Evolutionary conservation across 2,113 vertebrate species (phyloP), one percentile per base, ranked within the genome.

Genomic region (Mustela lutreola): DNA sequence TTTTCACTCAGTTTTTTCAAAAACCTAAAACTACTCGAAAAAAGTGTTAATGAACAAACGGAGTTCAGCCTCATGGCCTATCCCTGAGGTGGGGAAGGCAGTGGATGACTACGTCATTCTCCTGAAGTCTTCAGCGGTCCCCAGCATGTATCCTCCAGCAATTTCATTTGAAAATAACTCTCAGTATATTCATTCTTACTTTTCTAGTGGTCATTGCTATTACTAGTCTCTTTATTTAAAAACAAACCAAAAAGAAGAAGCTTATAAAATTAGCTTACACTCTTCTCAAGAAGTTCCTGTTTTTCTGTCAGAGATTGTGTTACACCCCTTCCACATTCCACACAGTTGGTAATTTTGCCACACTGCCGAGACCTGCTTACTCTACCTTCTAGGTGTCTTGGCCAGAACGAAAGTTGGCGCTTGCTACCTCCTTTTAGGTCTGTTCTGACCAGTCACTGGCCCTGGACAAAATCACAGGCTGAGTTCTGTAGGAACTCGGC

Each of bases 161-260:
- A 86, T 39, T 94, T 87, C 62, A 87, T 36, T 92, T 90, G 58
- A 86, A 94, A 97, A 48, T 21, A 53, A n/a, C 80, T 42, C 42
- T 33, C 75, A 70, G 31, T 16, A 62, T 50, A 36, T 84, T 18
- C 73, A 75, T 70, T 94, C 62, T 78, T 31, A 6, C 45, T 79
- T 86, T 89, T 53, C 56, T 36, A 31, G 39, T 82, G 22, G 16
- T 82, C 18, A 14, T 33, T 62, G 39, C 19, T 79, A 48, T 56
- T 67, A n/a, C 39, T 63, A 15, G 36, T 75, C 15, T 88, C 76
- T 93, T 88, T 82, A 45, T 93, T 91, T 76, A 81, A 94, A 90
- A 86, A 83, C 48, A 94, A 97, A 15, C 11, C 60, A 14, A 65
- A 75, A 86, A 53, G 42, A 90, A 75, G 42, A 85, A 95, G 36